Conservation (phyloP, 2,888 invertebrate species). For the Gastracanthus pulcherrimus region DNA sequence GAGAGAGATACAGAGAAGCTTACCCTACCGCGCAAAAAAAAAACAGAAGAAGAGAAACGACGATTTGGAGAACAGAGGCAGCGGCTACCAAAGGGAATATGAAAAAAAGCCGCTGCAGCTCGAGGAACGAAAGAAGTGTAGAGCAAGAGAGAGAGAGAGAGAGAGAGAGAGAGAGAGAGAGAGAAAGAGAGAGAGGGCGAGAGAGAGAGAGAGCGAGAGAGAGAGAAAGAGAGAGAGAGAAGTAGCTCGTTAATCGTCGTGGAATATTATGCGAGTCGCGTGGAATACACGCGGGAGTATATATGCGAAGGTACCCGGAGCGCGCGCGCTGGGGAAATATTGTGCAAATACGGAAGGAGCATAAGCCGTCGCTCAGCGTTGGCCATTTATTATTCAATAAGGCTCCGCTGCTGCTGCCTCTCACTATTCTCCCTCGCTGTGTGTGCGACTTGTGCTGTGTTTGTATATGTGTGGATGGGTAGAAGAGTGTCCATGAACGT, state of each 20-base stretch:
- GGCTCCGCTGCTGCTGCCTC: conserved; percentile 53
- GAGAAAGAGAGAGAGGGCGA: too few relatives aligned
- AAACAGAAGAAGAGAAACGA: background rate
- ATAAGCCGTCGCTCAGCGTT: conserved; percentile 56
- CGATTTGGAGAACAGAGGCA: background rate
- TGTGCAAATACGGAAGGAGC: conserved; percentile 67
- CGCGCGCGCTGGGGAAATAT: conserved; percentile 63
- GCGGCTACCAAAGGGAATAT: background rate
- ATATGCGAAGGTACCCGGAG: conserved; percentile 55
- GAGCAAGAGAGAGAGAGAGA: too few relatives aligned
- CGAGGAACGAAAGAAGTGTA: too few relatives aligned
- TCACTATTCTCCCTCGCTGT: conserved; percentile 24
- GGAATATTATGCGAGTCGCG: conserved; percentile 31
- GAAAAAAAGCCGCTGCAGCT: background rate
- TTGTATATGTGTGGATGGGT: background rate
- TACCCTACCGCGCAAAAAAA: too few relatives aligned
- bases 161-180: too few relatives aligned
- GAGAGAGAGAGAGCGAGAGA: background rate
- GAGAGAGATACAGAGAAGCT: background rate
- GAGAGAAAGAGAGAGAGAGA: background rate
- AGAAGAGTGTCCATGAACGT: too few relatives aligned
- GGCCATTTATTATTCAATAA: conserved; percentile 69
- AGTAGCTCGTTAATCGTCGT: conserved; percentile 64
- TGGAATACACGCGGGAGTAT: conserved; percentile 55
- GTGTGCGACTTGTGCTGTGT: background rate